These are phyloP conservation scores for Theristicus caerulescens DNA, from an alignment of 2,113 vertebrate genomes.

Conservation along the genomic window DNA sequence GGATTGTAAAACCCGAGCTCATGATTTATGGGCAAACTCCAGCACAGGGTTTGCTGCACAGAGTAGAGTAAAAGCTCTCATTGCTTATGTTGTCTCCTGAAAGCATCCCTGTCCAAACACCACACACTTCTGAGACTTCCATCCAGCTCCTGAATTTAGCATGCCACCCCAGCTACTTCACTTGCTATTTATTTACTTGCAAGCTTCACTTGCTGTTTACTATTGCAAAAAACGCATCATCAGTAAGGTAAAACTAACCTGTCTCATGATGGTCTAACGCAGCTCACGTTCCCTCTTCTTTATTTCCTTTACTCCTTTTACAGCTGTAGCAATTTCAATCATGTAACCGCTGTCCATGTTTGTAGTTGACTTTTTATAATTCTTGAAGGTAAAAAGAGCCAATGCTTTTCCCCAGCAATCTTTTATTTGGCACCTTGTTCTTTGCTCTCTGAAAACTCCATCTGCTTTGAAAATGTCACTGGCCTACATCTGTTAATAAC, in stretches of 20 bases:
- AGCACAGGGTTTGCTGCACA: not conserved
- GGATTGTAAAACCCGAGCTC: not conserved
- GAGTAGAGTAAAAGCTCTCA: not conserved
- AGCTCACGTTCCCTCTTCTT: not conserved
- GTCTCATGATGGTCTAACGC: not conserved
- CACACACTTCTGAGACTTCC: not conserved
- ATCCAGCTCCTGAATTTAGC: not conserved
- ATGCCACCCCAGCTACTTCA: not conserved
- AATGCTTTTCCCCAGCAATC: not conserved
- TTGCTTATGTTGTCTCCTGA: not conserved
- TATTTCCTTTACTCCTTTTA: not conserved
- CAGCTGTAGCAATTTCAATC: not conserved
- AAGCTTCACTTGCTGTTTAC: not conserved
- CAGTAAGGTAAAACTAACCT: not conserved
- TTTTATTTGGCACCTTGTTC: not conserved
- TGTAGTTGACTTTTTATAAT: not conserved
- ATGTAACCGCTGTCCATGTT: not conserved
- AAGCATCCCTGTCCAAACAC: not conserved
- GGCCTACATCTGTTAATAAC: not conserved
- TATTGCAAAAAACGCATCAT: not conserved
- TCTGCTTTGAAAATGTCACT: slow-evolving; percentile 8
- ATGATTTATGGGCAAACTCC: not conserved
- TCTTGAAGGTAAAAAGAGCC: not conserved
- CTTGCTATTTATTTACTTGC: not conserved
- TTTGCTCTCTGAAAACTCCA: not conserved